A percentile compares a stretch with the other conserved stretches of the same genome.
phyloP scores from a whole-genome alignment of 2,113 vertebrate species.

The Todiramphus saurophagus region DNA sequence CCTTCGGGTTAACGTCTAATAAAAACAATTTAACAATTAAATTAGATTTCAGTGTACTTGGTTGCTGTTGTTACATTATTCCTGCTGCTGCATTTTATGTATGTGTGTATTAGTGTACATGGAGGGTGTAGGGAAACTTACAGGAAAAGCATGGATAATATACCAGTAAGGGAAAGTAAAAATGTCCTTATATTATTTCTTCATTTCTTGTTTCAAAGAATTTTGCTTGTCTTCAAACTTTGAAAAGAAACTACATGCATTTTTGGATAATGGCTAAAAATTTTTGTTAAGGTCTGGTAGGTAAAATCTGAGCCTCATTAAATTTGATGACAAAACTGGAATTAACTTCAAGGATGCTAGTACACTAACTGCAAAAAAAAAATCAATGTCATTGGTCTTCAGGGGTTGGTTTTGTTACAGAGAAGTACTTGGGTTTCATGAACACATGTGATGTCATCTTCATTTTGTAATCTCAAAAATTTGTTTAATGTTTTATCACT shows the following conservation, averaged over 20 bases:
- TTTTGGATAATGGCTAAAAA: background rate
- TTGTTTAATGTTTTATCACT: background rate
- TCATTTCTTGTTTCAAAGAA: background rate
- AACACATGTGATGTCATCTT: background rate
- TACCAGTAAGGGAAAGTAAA: background rate
- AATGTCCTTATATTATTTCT: background rate
- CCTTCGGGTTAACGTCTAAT: background rate
- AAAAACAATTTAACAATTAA: background rate
- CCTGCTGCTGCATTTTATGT: background rate
- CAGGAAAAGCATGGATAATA: background rate
- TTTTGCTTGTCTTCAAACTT: background rate
- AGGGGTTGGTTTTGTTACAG: background rate
- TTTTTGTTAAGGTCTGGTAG: background rate
- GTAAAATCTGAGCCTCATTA: background rate
- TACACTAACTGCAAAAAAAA: background rate
- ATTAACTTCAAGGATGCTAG: background rate
- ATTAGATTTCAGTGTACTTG: background rate
- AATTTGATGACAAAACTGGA: background rate
- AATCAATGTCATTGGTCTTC: background rate
- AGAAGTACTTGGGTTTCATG: background rate
- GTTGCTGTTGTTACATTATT: background rate
- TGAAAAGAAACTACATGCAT: background rate
- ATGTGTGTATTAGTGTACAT: background rate
- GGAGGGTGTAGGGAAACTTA: background rate
- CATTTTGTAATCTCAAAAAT: background rate